phyloP scores from a whole-genome alignment of 1,140 invertebrate genomes.

The Episyrphus balteatus region DNA sequence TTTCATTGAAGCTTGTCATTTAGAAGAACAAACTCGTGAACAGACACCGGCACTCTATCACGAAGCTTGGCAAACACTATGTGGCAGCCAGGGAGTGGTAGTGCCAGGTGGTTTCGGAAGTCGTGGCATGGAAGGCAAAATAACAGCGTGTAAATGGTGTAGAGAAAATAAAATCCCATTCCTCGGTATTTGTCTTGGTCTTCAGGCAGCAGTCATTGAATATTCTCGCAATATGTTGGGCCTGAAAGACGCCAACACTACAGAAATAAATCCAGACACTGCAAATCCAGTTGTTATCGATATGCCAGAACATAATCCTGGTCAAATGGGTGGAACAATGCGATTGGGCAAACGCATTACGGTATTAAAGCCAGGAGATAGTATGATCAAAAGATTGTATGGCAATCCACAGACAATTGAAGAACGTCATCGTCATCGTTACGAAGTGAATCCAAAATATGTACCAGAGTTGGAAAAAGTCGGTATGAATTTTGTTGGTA shows the following conservation, averaged over 20 bases:
- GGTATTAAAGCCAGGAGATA: slow-evolving; percentile 50
- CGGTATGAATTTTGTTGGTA: slow-evolving; percentile 87
- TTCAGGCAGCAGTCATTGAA: slow-evolving; percentile 96
- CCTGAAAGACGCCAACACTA: slow-evolving; percentile 70
- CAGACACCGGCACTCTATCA: slow-evolving; percentile 76
- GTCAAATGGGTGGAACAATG: slow-evolving; percentile 96
- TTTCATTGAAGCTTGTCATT: slow-evolving; percentile 83
- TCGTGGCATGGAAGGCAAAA: slow-evolving; percentile 93
- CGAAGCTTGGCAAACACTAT: slow-evolving; percentile 87
- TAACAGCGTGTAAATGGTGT: slow-evolving; percentile 87
- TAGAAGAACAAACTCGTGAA: slow-evolving; percentile 64
- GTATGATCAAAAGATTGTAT: slow-evolving; percentile 66
- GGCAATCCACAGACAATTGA: slow-evolving; percentile 71
- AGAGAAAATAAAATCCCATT: slow-evolving; percentile 81
- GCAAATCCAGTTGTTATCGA: slow-evolving; percentile 81
- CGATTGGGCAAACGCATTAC: slow-evolving; percentile 86
- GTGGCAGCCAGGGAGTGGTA: slow-evolving; percentile 83
- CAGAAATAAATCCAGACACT: slow-evolving; percentile 70
- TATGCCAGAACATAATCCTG: slow-evolving; percentile 96
- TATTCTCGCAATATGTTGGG: slow-evolving; percentile 81
- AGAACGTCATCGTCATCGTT: slow-evolving; percentile 94
- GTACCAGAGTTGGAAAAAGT: slow-evolving; percentile 64
- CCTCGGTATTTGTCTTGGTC: slow-evolving; percentile 91
- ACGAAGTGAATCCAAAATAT: slow-evolving; percentile 88
- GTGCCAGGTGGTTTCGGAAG: slow-evolving; percentile 96